Percentiles rank a stretch among this genome's conserved stretches.
Evolutionary conservation across 2,797 vertebrate genomes (phyloP).

Genomic region (Schizopygopsis pylzovi): DNA sequence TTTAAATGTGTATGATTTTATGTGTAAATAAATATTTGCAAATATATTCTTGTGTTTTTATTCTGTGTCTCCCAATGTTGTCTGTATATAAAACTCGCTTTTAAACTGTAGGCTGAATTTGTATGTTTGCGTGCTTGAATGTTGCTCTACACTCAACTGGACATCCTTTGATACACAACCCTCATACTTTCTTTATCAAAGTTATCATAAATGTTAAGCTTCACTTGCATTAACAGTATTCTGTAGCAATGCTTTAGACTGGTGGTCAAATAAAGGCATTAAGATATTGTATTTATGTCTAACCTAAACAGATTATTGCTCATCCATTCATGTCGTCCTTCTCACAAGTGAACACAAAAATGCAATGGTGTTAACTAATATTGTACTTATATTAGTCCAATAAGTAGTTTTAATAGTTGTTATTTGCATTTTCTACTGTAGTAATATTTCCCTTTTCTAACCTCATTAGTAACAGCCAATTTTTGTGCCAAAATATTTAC

Average conservation of each 20-base stretch:
- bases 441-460: too few relatives aligned
- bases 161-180: neutral
- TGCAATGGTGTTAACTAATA: too few relatives aligned
- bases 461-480: too few relatives aligned
- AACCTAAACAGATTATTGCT: too few relatives aligned
- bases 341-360: too few relatives aligned
- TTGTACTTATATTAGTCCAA: too few relatives aligned
- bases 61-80: neutral
- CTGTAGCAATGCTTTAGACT: neutral
- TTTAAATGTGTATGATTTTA: neutral
- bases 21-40: neutral
- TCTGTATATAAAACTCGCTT: neutral
- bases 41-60: neutral
- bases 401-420: too few relatives aligned
- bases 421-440: too few relatives aligned
- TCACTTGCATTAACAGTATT: neutral
- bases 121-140: neutral
- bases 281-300: too few relatives aligned
- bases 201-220: neutral
- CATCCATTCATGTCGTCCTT: too few relatives aligned
- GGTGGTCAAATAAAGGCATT: neutral
- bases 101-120: neutral
- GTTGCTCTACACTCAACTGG: neutral
- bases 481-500: too few relatives aligned
- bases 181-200: neutral